These are phyloP conservation scores for Nephila pilipes DNA, from an alignment of 1,140 invertebrate genomes.

Conservation along the genomic window DNA sequence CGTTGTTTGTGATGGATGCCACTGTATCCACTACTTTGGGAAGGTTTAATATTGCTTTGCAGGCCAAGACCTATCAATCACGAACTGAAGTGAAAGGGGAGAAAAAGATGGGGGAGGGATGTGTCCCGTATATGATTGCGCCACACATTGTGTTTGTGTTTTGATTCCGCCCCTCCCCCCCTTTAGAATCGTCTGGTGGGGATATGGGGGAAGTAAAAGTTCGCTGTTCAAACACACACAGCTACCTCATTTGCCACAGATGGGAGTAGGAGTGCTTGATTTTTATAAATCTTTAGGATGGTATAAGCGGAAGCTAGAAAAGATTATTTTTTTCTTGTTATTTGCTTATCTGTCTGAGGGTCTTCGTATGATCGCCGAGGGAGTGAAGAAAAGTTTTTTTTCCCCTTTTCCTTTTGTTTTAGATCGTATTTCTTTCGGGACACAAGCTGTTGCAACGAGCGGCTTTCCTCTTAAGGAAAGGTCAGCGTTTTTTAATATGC, in stretches of 20 bases:
- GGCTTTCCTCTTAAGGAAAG: not conserved
- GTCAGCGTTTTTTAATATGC: slow-evolving; percentile 62
- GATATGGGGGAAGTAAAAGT: not conserved
- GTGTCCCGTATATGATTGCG: slow-evolving; percentile 68
- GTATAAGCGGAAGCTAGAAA: slow-evolving; percentile 21
- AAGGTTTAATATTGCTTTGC: slow-evolving; percentile 74
- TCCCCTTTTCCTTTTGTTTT: not conserved
- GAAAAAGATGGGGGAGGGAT: not conserved
- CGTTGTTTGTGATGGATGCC: slow-evolving; percentile 71
- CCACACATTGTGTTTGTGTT: slow-evolving; percentile 76
- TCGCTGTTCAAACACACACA: slow-evolving; percentile 61
- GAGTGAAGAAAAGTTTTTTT: not conserved
- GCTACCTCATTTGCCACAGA: slow-evolving; percentile 59
- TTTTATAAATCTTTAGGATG: slow-evolving; percentile 61
- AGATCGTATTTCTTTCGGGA: slow-evolving; percentile 3
- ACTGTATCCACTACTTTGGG: slow-evolving; percentile 39
- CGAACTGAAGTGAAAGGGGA: slow-evolving; percentile 47
- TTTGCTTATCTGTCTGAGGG: slow-evolving; percentile 66
- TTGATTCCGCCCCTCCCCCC: slow-evolving; percentile 39
- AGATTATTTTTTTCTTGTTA: slow-evolving; percentile 32
- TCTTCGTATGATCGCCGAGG: not conserved
- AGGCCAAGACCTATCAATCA: slow-evolving; percentile 71
- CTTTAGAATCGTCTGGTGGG: not conserved
- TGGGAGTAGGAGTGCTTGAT: slow-evolving; percentile 45
- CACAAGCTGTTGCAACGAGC: slow-evolving; percentile 47